A percentile compares a stretch with the other conserved stretches of the same genome.
Evolutionary conservation across 2,888 invertebrate genomes (phyloP).

Genomic region (Petrolisthes cinctipes): DNA sequence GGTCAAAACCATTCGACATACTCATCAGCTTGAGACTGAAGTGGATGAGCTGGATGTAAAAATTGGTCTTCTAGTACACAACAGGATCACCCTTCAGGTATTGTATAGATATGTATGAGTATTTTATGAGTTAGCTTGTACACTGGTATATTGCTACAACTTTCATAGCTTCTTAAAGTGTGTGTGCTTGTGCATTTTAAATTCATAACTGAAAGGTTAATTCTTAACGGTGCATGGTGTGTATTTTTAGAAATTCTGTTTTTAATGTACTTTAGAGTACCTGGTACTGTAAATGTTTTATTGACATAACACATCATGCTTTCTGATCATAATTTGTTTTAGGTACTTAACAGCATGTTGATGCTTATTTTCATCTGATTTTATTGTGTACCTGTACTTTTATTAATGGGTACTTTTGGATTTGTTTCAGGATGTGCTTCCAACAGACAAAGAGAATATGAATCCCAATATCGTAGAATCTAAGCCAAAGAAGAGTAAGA

Average conservation of each 20-base stretch:
- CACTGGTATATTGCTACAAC: not conserved
- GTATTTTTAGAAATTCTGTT: too few species aligned
- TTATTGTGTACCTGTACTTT: not conserved
- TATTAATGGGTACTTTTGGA: not conserved
- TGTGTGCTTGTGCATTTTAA: too few species aligned
- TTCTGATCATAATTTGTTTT: too few species aligned
- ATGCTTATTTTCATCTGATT: not conserved
- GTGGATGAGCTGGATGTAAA: slow-evolving; percentile 83
- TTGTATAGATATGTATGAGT: not conserved
- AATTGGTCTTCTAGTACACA: slow-evolving; percentile 84
- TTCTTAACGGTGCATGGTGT: too few species aligned
- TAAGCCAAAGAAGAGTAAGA: slow-evolving; percentile 45
- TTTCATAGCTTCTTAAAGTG: too few species aligned
- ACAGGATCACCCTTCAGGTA: slow-evolving; percentile 79
- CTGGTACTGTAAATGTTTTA: too few species aligned
- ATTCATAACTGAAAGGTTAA: too few species aligned
- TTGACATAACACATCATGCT: too few species aligned
- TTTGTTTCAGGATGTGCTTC: slow-evolving; percentile 74
- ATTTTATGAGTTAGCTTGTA: not conserved
- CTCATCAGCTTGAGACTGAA: slow-evolving; percentile 80
- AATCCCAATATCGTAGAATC: slow-evolving; percentile 51
- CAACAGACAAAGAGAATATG: slow-evolving; percentile 56
- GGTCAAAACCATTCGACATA: slow-evolving; percentile 80
- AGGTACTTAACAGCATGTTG: not conserved
- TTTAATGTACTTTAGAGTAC: too few species aligned